Evolutionary conservation across 2,797 vertebrate genomes (phyloP), one percentile per base, ranked within the genome.

Genomic region (Sparus aurata): DNA sequence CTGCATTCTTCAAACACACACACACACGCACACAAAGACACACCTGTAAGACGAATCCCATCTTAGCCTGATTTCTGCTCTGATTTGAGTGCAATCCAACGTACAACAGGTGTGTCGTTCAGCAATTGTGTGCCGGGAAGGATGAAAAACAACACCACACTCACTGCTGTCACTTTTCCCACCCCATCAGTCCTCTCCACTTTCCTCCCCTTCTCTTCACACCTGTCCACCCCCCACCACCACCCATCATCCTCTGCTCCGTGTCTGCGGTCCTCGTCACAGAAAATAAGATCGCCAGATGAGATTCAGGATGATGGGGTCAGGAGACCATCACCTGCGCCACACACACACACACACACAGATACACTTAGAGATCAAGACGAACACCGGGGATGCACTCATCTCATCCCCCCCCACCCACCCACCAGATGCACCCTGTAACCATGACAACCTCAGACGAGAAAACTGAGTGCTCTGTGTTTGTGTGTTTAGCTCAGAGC

Each of bases 361-460:
- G n/a, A 62, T 58, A 63, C 16, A n/a, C 5, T 47, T 81, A 9
- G 50, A 80, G 23, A 30, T 60, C 53, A 62, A 55, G 12, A 47
- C 23, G 80, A 82, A 57, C n/a, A 2, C 0, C 7, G 1, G 38
- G 47, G 50, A 59, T 60, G 52, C 18, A 13, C 30, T 17, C 53
- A 5, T 27, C 10, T 0, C n/a, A n/a, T n/a, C n/a, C n/a, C n/a
- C n/a, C n/a, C n/a, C 7, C 13, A 60, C 30, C 41, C 11, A 2
- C 1, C 20, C n/a, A 11, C 22, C 41, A 25, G 63, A 85, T 68
- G 75, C 64, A 69, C 58, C 47, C n/a, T 2, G 88, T 88, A 84
- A 75, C 87, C 80, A 55, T 82, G 82, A 85, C 34, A 73, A 92
- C 82, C 53, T 22, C 50, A 34, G 63, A 57, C 68, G 58, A 85